Percentiles rank a stretch among this genome's conserved stretches.
Evolutionary conservation across 2,888 invertebrate genomes (phyloP).

Genomic region (Eremobia ochroleuca): DNA sequence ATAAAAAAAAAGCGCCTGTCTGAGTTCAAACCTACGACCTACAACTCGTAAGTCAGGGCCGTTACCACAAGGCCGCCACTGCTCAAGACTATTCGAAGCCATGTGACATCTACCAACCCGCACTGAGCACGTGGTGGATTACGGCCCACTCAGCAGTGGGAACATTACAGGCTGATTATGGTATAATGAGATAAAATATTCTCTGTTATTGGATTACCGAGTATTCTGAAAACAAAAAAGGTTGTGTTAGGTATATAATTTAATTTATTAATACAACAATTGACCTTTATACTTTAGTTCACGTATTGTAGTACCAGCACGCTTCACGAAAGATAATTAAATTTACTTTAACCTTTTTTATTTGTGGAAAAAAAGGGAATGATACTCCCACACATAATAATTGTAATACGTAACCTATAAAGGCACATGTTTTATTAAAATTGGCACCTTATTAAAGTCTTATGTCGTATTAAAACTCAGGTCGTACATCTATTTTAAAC

Average conservation of each 20-base stretch:
- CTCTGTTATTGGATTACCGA: neutral
- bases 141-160: neutral
- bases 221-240: constrained; percentile 1
- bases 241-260: neutral
- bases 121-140: neutral
- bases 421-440: constrained; percentile 34
- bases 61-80: neutral
- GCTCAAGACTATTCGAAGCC: neutral
- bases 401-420: constrained; percentile 17
- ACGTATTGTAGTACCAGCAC: constrained; percentile 14
- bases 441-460: neutral
- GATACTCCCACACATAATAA: constrained; percentile 13
- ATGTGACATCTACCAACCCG: neutral
- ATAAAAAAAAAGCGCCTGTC: too few relatives aligned
- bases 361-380: constrained; percentile 7
- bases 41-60: too few relatives aligned
- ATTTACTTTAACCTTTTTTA: constrained; percentile 16
- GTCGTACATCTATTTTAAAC: neutral
- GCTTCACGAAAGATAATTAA: constrained; percentile 25
- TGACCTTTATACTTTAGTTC: constrained; percentile 18
- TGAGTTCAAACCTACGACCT: too few relatives aligned
- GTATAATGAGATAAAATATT: neutral
- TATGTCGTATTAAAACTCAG: neutral
- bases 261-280: constrained; percentile 7
- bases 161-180: neutral